These are phyloP conservation scores for Sebastes trivittatus DNA, from an alignment of 2,797 vertebrate genomes.

Conservation along the genomic window DNA sequence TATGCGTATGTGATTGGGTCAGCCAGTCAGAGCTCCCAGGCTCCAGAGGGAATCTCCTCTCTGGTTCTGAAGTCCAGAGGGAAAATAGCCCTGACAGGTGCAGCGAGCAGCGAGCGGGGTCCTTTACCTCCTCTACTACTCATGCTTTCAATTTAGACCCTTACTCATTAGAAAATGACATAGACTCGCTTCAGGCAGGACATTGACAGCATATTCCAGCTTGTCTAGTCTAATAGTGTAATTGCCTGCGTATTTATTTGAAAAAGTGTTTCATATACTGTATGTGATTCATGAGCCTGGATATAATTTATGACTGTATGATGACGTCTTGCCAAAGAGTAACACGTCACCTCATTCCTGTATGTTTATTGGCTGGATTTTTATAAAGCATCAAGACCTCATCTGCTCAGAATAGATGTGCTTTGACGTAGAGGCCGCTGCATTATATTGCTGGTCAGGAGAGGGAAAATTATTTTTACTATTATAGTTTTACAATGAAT, in stretches of 20 bases:
- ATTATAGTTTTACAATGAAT: constrained; percentile 25
- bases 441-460: constrained; percentile 38
- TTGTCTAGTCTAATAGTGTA: not conserved
- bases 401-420: constrained; percentile 67
- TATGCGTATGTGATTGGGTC: constrained; percentile 57
- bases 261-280: not conserved
- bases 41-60: constrained; percentile 77
- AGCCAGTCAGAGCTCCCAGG: constrained; percentile 58
- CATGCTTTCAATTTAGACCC: constrained; percentile 77
- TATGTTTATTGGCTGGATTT: constrained; percentile 52
- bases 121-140: constrained; percentile 52
- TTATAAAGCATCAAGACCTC: constrained; percentile 51
- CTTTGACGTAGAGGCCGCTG: constrained; percentile 9
- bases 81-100: constrained; percentile 80
- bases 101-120: constrained; percentile 63
- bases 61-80: constrained; percentile 53
- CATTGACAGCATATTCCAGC: constrained; percentile 24
- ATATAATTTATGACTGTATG: constrained; percentile 15
- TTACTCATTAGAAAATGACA: constrained; percentile 66
- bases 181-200: constrained; percentile 13
- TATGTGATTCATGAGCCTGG: not conserved
- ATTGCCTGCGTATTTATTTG: not conserved
- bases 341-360: constrained; percentile 40
- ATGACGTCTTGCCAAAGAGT: constrained; percentile 9
- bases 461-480: constrained; percentile 12